These are phyloP conservation scores for Odontesthes bonariensis DNA, from an alignment of 2,113 vertebrate genomes.

Conservation along the genomic window DNA sequence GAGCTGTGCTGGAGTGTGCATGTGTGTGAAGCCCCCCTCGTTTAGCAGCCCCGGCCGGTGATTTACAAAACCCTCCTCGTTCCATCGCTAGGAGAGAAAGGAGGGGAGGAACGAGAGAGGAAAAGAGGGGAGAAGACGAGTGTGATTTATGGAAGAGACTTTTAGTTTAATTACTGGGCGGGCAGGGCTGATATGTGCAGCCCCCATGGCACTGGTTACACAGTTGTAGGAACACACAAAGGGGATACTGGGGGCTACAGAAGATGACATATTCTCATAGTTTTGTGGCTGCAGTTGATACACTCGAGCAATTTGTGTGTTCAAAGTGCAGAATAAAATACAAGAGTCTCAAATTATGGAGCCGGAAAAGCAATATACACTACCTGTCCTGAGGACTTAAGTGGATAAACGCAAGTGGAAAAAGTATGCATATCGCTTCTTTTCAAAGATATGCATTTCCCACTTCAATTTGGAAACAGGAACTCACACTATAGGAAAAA, in stretches of 20 bases:
- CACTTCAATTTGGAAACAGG: constrained; percentile 22
- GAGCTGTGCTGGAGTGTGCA: constrained; percentile 31
- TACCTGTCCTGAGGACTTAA: constrained; percentile 15
- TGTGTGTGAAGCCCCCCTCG: constrained; percentile 21
- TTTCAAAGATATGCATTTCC: constrained; percentile 26
- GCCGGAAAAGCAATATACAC: constrained; percentile 27
- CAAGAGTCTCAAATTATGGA: constrained; percentile 24
- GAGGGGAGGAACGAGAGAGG: constrained; percentile 48
- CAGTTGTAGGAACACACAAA: constrained; percentile 49
- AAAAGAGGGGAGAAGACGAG: constrained; percentile 53
- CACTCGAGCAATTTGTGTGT: constrained; percentile 28
- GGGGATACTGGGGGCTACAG: constrained; percentile 23
- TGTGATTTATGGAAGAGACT: constrained; percentile 82
- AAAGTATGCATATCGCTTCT: constrained; percentile 6
- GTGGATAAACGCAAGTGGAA: constrained; percentile 18
- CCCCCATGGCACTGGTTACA: constrained; percentile 60
- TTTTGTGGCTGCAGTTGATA: constrained; percentile 28
- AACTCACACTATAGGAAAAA: background rate
- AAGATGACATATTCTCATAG: constrained; percentile 43
- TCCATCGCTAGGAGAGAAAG: constrained; percentile 52
- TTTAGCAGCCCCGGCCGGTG: constrained; percentile 45
- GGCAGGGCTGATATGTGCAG: constrained; percentile 69
- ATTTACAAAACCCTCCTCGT: constrained; percentile 75
- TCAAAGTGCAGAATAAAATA: constrained; percentile 11
- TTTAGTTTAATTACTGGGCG: constrained; percentile 84